Evolutionary conservation across 2,888 invertebrate genomes (phyloP).

Genomic region (Epinotia demarniana): DNA sequence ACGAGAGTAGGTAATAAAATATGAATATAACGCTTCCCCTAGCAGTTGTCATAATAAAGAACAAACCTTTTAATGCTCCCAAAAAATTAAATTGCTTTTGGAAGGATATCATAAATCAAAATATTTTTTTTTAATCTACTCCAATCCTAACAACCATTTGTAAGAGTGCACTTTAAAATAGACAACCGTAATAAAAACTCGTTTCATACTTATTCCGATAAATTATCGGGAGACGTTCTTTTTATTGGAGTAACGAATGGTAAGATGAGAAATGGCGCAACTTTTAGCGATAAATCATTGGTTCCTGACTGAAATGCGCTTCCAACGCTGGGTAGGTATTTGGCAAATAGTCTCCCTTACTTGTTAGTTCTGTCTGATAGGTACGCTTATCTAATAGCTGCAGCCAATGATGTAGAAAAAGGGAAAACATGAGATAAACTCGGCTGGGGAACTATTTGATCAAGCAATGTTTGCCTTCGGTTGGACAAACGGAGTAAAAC

Average conservation of each 20-base stretch:
- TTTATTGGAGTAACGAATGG: conserved; percentile 84
- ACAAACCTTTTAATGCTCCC: conserved; percentile 57
- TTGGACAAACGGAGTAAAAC: conserved; percentile 41
- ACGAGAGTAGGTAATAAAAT: background rate
- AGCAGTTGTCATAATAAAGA: conserved; percentile 43
- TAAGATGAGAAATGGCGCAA: conserved; percentile 82
- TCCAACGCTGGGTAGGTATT: conserved; percentile 71
- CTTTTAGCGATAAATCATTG: conserved; percentile 81
- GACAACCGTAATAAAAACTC: conserved; percentile 76
- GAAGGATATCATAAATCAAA: conserved; percentile 69
- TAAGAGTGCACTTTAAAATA: conserved; percentile 75
- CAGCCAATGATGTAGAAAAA: conserved; percentile 66
- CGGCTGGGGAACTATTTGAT: conserved; percentile 37
- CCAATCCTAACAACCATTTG: conserved; percentile 62
- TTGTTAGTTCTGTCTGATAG: conserved; percentile 69
- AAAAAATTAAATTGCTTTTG: conserved; percentile 49
- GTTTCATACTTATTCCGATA: conserved; percentile 72
- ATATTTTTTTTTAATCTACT: conserved; percentile 52
- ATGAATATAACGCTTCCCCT: conserved; percentile 19
- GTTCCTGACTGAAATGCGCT: conserved; percentile 71
- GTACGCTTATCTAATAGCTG: conserved; percentile 67
- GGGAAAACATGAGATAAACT: conserved; percentile 48
- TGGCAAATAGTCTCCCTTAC: conserved; percentile 70
- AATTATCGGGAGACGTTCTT: conserved; percentile 81
- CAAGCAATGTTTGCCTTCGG: conserved; percentile 35